Evolutionary conservation across 1,140 invertebrate genomes (phyloP), one percentile per base, ranked within the genome.

Genomic region (Bombus vancouverensis): DNA sequence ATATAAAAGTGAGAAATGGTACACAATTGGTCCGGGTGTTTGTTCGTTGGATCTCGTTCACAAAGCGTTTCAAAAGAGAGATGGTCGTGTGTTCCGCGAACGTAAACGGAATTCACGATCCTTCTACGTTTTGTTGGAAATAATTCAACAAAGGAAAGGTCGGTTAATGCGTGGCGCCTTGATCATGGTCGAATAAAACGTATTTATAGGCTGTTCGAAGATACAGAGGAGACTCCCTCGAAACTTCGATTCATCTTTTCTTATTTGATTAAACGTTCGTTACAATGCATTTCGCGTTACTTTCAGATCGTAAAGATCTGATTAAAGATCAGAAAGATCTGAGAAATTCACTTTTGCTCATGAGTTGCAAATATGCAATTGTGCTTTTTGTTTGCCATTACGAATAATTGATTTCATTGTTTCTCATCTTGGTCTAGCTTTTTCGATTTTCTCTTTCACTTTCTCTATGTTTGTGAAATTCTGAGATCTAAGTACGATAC

Each of bases 1-100:
- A 89, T 92, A 92, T 92, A 92, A 92, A 92, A 92, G 92, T 92
- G 92, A 92, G 92, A 92, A 92, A 92, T 90, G 82, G 92, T 92
- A 88, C 80, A 89, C 83, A 88, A 91, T 92, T 92, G 91, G 91
- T 92, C 90, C 87, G 81, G 89, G 77, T 39, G 74, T 70, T 59
- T 79, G 88, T 65, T 87, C 83, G 72, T 66, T 87, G 73, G 81
- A 47, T 59, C 85, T 68, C 88, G 85, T 90, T 81, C 82, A 59
- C 57, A 71, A 77, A 76, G 74, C 47, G 53, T 73, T 66, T 76
- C 68, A 68, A 32, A 15, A 65, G 25, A n/a, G 59, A 15, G 25
- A 65, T 47, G 32, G 42, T 12, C 12, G 28, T 22, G 53, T 47
- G 39, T 59, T 28, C 77, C 32, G 13, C 22, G 15, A 22, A 34